These are phyloP conservation scores for Paramisgurnus dabryanus DNA, from an alignment of 2,113 vertebrate genomes.

Conservation along the genomic window DNA sequence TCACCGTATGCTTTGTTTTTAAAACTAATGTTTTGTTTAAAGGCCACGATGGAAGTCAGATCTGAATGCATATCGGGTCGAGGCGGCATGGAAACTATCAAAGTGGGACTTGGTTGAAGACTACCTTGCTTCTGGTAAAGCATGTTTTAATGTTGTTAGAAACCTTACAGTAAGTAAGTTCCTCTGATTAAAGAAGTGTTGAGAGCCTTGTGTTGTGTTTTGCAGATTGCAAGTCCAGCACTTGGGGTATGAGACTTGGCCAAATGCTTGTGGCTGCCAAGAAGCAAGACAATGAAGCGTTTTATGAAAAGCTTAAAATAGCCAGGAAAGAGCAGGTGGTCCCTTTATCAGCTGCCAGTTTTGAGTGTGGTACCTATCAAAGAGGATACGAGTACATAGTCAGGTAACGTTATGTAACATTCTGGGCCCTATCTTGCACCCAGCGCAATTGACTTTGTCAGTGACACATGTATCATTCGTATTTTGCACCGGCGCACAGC, in stretches of 20 bases:
- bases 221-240: constrained; percentile 86
- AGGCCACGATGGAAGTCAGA: constrained; percentile 94
- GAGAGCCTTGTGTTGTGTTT: constrained; percentile 15
- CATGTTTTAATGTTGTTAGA: not conserved
- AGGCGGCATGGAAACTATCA: constrained; percentile 96
- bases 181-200: not conserved
- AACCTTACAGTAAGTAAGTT: not conserved
- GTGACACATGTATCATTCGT: too few species aligned
- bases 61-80: constrained; percentile 93
- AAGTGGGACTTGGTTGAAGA: constrained; percentile 93
- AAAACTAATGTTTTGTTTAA: not conserved
- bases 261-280: constrained; percentile 90
- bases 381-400: constrained; percentile 97
- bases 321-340: constrained; percentile 93
- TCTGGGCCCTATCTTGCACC: too few species aligned
- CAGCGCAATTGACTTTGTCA: too few species aligned
- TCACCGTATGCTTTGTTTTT: not conserved
- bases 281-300: constrained; percentile 79
- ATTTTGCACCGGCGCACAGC: too few species aligned
- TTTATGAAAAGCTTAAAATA: constrained; percentile 88
- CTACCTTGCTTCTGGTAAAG: constrained; percentile 87
- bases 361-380: constrained; percentile 97
- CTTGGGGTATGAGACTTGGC: constrained; percentile 90
- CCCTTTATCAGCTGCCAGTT: constrained; percentile 96
- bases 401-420: constrained; percentile 70